Percentiles rank a stretch among this genome's conserved stretches.
These are phyloP conservation scores for Anomalospiza imberbis DNA, from an alignment of 2,797 vertebrate genomes.

Conservation along the genomic window DNA sequence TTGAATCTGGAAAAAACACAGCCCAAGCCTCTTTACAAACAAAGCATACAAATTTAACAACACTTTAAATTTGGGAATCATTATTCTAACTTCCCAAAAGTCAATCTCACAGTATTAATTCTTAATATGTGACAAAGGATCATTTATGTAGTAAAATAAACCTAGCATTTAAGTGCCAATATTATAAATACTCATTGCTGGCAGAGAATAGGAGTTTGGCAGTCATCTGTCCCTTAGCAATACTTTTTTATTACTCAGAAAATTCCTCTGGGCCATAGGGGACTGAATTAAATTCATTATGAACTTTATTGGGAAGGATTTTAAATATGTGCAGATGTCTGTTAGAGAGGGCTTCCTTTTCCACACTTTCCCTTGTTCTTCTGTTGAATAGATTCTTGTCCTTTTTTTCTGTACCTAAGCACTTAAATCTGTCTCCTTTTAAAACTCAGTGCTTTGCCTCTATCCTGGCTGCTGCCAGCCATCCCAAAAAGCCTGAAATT, in stretches of 20 bases:
- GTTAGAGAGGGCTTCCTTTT: neutral
- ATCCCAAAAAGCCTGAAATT: neutral
- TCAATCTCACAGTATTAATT: neutral
- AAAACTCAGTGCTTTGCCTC: neutral
- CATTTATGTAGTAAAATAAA: constrained; percentile 46
- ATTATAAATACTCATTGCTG: constrained; percentile 28
- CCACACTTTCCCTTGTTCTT: neutral
- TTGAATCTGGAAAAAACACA: neutral
- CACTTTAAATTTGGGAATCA: neutral
- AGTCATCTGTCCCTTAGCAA: constrained; percentile 56
- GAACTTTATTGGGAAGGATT: constrained; percentile 56
- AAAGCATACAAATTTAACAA: neutral
- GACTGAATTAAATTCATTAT: constrained; percentile 57
- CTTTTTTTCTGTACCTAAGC: neutral
- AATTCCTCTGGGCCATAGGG: constrained; percentile 41
- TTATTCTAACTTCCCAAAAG: neutral
- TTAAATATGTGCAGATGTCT: constrained; percentile 22
- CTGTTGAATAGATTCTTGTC: neutral
- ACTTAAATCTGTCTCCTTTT: neutral
- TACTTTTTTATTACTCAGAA: constrained; percentile 54
- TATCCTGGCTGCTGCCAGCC: neutral
- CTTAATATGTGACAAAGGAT: constrained; percentile 37
- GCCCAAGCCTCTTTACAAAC: neutral
- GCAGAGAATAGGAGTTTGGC: constrained; percentile 25
- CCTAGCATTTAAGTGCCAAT: constrained; percentile 1